phyloP scores from a whole-genome alignment of 2,888 invertebrate genomes.

The Empis livida region DNA sequence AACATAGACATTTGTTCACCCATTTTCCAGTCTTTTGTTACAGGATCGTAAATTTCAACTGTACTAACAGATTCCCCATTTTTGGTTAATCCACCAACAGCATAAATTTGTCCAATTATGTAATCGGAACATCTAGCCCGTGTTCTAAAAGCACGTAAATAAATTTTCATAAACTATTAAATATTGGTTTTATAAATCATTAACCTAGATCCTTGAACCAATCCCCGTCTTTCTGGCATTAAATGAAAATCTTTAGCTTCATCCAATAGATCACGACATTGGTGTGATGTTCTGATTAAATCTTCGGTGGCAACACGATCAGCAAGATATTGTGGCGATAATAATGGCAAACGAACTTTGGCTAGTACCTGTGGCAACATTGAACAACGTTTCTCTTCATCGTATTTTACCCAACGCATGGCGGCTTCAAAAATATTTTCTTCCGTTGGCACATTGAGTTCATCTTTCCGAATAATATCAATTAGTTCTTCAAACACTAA shows the following conservation, averaged over 20 bases:
- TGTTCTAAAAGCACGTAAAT: constrained; percentile 41
- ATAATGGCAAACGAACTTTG: constrained; percentile 62
- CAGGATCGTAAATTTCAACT: constrained; percentile 72
- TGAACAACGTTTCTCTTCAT: constrained; percentile 42
- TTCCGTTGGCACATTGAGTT: constrained; percentile 61
- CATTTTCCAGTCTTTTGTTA: constrained; percentile 56
- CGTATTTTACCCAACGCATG: constrained; percentile 64
- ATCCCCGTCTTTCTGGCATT: constrained; percentile 68
- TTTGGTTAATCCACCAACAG: constrained; percentile 74
- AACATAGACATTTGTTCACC: constrained; percentile 75
- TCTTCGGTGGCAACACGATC: constrained; percentile 70
- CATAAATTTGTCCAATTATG: constrained; percentile 69
- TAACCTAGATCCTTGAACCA: constrained; percentile 55
- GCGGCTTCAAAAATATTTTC: constrained; percentile 77
- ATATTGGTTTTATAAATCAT: background rate
- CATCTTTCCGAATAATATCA: constrained; percentile 59
- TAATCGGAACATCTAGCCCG: constrained; percentile 61
- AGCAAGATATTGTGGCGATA: constrained; percentile 69
- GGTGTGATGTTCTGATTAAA: constrained; percentile 59
- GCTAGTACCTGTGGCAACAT: constrained; percentile 57
- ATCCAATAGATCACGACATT: constrained; percentile 73
- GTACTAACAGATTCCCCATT: constrained; percentile 73
- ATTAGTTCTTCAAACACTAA: constrained; percentile 45
- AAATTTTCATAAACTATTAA: too few relatives aligned
- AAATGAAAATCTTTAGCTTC: constrained; percentile 80